These are phyloP conservation scores for Hippolais icterina DNA, from an alignment of 2,113 vertebrate species.

Conservation along the genomic window DNA sequence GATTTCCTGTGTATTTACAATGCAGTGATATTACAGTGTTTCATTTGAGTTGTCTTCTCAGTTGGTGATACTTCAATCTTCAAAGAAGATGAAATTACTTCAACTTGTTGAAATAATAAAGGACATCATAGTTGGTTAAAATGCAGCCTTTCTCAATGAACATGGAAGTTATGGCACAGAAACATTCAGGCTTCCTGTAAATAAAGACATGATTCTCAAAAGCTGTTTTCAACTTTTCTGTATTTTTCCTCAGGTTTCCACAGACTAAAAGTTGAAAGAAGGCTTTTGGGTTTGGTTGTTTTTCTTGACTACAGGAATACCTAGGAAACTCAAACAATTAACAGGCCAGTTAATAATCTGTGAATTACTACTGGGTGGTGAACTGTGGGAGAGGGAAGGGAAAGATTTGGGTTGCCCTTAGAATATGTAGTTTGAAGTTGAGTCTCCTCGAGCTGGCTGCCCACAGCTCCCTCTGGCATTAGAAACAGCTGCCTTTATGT, in stretches of 20 bases:
- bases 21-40: background rate
- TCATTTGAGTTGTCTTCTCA: background rate
- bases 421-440: background rate
- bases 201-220: background rate
- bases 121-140: background rate
- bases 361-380: background rate
- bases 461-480: slow-evolving; percentile 14
- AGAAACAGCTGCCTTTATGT: slow-evolving; percentile 28
- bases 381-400: background rate
- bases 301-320: background rate
- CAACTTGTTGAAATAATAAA: background rate
- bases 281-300: background rate
- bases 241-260: background rate
- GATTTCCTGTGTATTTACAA: background rate
- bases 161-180: background rate
- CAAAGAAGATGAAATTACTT: background rate
- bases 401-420: background rate
- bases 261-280: background rate
- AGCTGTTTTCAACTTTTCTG: background rate
- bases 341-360: background rate
- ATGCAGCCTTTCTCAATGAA: background rate
- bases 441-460: background rate
- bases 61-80: background rate
- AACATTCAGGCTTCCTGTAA: background rate
- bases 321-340: background rate